Percentiles rank a stretch among this genome's conserved stretches.
These are phyloP conservation scores for Drosophila persimilis DNA, from an alignment of 1,140 invertebrate species.

Conservation along the genomic window DNA sequence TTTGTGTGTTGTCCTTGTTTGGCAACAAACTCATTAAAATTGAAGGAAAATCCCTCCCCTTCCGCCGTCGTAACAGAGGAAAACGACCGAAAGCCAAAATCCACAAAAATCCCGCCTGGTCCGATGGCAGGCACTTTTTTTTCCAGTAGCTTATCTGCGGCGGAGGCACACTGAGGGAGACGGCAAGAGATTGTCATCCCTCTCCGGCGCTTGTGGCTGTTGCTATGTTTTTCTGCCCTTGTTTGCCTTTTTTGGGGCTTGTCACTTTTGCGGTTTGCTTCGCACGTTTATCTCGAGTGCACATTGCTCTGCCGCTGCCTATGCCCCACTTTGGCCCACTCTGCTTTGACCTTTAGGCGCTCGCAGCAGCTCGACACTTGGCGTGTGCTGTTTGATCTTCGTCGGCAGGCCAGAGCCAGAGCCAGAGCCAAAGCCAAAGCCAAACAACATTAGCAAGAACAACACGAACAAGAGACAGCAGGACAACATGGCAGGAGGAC, in stretches of 20 bases:
- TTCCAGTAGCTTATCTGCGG: constrained; percentile 43
- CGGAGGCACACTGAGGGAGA: neutral
- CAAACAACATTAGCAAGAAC: constrained; percentile 50
- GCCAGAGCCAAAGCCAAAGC: neutral
- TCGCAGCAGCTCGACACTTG: constrained; percentile 35
- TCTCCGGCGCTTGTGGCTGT: constrained; percentile 10
- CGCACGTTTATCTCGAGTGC: constrained; percentile 72
- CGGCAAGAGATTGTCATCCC: constrained; percentile 1
- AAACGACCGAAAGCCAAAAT: constrained; percentile 13
- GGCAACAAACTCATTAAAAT: constrained; percentile 61
- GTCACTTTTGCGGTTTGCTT: constrained; percentile 74
- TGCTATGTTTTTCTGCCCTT: constrained; percentile 29
- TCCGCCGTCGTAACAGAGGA: neutral
- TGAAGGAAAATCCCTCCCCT: constrained; percentile 20
- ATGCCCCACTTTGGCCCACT: neutral
- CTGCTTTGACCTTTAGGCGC: constrained; percentile 14
- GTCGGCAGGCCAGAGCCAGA: constrained; percentile 43
- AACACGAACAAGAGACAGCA: constrained; percentile 4
- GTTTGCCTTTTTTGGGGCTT: constrained; percentile 61
- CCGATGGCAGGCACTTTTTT: constrained; percentile 35
- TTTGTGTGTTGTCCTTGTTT: constrained; percentile 28
- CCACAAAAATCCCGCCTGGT: constrained; percentile 36
- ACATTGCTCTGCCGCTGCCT: constrained; percentile 29
- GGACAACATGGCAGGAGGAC: constrained; percentile 7
- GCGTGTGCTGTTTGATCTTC: constrained; percentile 69